A percentile compares a stretch with the other conserved stretches of the same genome.
Conservation (phyloP, 2,113 vertebrate genomes). For the Lota lota region DNA sequence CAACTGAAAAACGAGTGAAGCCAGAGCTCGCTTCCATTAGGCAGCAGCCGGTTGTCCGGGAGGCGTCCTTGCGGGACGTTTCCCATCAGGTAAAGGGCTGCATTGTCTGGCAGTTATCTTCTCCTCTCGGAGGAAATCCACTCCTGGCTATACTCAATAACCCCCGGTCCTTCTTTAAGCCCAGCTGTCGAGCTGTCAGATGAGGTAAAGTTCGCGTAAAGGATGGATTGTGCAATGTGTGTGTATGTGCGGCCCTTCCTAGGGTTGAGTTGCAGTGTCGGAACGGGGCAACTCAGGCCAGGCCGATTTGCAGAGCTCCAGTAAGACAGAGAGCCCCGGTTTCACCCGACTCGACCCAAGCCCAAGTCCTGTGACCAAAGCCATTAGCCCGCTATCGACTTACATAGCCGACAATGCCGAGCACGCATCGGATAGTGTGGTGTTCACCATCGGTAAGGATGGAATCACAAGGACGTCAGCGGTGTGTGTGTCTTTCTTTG, state of each 20-base stretch:
- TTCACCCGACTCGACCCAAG: background rate
- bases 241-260: background rate
- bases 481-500: slow-evolving; percentile 7
- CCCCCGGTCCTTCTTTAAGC: background rate
- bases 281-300: background rate
- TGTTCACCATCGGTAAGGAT: background rate
- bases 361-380: background rate
- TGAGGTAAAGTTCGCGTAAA: background rate
- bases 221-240: background rate
- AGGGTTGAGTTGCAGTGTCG: background rate
- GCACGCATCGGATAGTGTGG: no score
- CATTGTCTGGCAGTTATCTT: background rate
- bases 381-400: background rate
- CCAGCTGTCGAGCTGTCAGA: background rate
- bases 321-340: background rate
- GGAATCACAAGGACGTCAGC: background rate
- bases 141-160: background rate
- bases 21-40: no score
- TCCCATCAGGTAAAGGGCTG: background rate
- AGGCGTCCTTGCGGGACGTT: background rate
- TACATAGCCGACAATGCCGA: background rate
- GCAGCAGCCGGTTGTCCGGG: no score
- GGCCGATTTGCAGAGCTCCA: background rate
- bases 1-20: no score
- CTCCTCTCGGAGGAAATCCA: slow-evolving; percentile 1